Evolutionary conservation across 2,888 invertebrate species (phyloP).

Genomic region (Rhodophaea formosa): DNA sequence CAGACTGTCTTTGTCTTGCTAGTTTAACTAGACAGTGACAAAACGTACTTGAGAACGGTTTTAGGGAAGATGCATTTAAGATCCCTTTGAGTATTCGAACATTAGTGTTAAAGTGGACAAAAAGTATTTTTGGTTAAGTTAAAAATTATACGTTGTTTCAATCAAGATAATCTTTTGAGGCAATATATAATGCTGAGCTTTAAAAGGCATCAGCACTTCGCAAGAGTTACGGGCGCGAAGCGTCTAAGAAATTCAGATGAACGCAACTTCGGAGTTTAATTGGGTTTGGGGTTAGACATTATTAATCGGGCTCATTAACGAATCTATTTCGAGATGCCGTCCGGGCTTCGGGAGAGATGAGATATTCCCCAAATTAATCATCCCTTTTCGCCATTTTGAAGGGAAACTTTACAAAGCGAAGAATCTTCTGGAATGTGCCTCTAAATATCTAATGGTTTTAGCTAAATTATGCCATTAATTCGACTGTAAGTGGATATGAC

Average conservation of each 20-base stretch:
- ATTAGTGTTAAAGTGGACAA: too few relatives aligned
- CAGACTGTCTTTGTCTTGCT: too few relatives aligned
- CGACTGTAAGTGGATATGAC: too few relatives aligned
- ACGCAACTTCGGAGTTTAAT: background rate
- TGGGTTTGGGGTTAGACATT: conserved; percentile 8
- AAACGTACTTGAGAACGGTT: too few relatives aligned
- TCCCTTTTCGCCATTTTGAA: background rate
- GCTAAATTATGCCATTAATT: too few relatives aligned
- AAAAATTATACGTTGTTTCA: too few relatives aligned
- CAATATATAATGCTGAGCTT: too few relatives aligned
- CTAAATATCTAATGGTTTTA: background rate
- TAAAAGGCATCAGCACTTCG: background rate
- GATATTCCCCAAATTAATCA: background rate
- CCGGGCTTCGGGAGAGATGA: background rate
- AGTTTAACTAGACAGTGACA: too few relatives aligned
- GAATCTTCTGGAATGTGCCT: background rate
- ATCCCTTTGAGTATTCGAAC: too few relatives aligned
- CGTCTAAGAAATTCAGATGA: background rate
- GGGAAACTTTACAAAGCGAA: background rate
- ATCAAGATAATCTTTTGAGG: too few relatives aligned
- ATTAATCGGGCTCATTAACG: conserved; percentile 3
- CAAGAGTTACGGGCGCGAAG: background rate
- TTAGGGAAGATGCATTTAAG: too few relatives aligned
- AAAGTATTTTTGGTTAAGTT: too few relatives aligned
- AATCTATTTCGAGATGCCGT: conserved; percentile 2